A percentile compares a stretch with the other conserved stretches of the same genome.
Evolutionary conservation across 2,888 invertebrate genomes (phyloP).

Genomic region (Leucophenga montana): DNA sequence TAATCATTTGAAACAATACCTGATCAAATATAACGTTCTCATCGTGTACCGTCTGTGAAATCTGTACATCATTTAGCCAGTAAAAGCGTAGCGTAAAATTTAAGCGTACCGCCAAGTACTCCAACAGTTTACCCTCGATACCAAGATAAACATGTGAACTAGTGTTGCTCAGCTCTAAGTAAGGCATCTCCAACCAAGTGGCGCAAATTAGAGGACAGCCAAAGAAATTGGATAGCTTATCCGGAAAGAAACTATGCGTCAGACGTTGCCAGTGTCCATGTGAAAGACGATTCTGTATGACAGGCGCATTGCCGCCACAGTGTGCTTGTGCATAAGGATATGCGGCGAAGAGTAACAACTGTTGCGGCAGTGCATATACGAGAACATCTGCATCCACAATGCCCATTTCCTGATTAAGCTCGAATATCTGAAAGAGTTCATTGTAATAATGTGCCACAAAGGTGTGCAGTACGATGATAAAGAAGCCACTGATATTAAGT

Average conservation of each 20-base stretch:
- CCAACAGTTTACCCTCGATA: conserved; percentile 52
- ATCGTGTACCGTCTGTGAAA: conserved; percentile 44
- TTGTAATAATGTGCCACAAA: conserved; percentile 46
- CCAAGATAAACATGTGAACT: conserved; percentile 20
- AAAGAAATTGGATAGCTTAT: conserved; percentile 45
- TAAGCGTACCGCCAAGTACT: conserved; percentile 45
- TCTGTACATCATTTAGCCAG: conserved; percentile 47
- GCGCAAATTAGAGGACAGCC: conserved; percentile 52
- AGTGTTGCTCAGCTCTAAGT: conserved; percentile 32
- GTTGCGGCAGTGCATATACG: conserved; percentile 44
- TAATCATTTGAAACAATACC: too few relatives aligned
- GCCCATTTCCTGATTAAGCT: conserved; percentile 42
- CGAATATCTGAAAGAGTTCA: conserved; percentile 43
- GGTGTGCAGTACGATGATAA: conserved; percentile 47
- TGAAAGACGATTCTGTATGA: conserved; percentile 46
- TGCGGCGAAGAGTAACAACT: conserved; percentile 46
- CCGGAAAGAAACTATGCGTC: conserved; percentile 33
- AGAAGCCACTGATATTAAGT: conserved; percentile 45
- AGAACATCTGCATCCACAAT: conserved; percentile 48
- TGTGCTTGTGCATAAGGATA: conserved; percentile 48
- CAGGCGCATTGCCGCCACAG: conserved; percentile 45
- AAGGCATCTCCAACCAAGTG: conserved; percentile 53
- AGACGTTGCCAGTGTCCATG: conserved; percentile 42
- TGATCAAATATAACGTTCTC: conserved; percentile 42
- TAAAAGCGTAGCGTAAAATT: conserved; percentile 50